A percentile compares a stretch with the other conserved stretches of the same genome.
These are phyloP conservation scores for Cercopithecus mitis DNA, from an alignment of 2,797 vertebrate species.

Conservation along the genomic window DNA sequence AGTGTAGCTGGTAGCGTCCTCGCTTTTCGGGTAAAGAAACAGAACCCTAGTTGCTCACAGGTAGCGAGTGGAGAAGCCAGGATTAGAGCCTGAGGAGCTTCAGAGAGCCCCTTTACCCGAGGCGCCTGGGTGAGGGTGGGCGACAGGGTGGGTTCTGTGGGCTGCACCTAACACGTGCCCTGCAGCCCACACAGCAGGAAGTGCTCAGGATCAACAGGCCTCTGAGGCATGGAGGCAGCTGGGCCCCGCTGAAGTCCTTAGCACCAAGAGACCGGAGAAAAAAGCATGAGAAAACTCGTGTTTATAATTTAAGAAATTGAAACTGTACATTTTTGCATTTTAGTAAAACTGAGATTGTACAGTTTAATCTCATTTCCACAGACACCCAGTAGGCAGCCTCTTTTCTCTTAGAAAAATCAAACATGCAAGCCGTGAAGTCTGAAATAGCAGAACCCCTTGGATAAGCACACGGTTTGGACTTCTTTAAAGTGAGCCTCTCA, in stretches of 20 bases:
- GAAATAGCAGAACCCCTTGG: not conserved
- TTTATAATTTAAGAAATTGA: conserved; percentile 76
- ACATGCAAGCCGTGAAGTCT: conserved; percentile 70
- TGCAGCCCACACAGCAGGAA: not conserved
- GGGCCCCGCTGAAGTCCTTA: conserved; percentile 62
- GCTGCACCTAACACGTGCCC: accelerated
- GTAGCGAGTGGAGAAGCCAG: not conserved
- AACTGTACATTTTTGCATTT: conserved; percentile 66
- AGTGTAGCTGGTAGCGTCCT: not conserved
- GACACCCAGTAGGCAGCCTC: conserved; percentile 71
- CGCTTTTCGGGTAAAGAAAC: not conserved
- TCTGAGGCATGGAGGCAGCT: conserved; percentile 36
- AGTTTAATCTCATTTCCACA: conserved; percentile 29
- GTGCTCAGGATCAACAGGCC: not conserved
- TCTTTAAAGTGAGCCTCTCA: not conserved
- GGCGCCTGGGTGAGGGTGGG: not conserved
- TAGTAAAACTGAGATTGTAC: conserved; percentile 72
- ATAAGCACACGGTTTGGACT: not conserved
- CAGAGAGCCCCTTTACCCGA: too few species aligned
- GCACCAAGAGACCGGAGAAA: conserved; percentile 73
- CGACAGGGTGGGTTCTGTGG: not conserved
- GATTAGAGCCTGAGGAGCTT: not conserved
- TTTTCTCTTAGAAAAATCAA: conserved; percentile 70
- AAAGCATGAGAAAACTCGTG: conserved; percentile 52
- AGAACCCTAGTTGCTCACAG: not conserved